Percentiles rank a stretch among this genome's conserved stretches.
Conservation (phyloP, 2,888 invertebrate species). For the Plebejus melissa region DNA sequence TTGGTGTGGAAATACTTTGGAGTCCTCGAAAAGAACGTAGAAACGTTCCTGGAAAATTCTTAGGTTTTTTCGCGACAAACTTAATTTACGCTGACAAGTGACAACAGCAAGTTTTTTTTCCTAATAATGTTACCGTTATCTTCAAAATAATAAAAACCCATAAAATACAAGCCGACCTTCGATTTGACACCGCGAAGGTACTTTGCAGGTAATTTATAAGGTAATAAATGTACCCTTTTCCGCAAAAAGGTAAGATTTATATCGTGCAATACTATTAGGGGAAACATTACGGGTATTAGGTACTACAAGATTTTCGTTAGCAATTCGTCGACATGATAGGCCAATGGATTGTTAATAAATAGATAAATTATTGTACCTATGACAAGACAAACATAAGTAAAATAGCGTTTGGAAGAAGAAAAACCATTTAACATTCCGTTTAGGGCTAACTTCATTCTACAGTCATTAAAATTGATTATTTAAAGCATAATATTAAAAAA, state of each 20-base stretch:
- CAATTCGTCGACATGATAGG: background rate
- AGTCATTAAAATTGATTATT: too few species aligned
- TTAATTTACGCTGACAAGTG: too few species aligned
- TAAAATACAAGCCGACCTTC: background rate
- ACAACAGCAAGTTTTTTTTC: background rate
- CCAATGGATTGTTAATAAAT: background rate
- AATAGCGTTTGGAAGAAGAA: background rate
- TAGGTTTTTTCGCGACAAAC: too few species aligned
- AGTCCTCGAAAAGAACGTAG: too few species aligned
- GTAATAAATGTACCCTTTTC: constrained; percentile 20
- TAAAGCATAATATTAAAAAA: too few species aligned
- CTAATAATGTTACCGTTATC: background rate
- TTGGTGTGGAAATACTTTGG: too few species aligned
- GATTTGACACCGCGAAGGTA: constrained; percentile 5
- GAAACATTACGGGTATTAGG: background rate
- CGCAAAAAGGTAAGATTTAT: constrained; percentile 11
- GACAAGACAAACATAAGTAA: background rate
- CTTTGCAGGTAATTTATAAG: constrained; percentile 9
- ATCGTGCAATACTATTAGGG: constrained; percentile 3
- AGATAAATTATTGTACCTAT: background rate
- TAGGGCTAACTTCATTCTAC: too few species aligned
- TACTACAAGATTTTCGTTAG: background rate
- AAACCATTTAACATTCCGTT: too few species aligned
- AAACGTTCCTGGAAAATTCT: too few species aligned
- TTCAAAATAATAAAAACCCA: background rate